phyloP scores from a whole-genome alignment of 2,797 vertebrate genomes.

The Pyrocephalus nanus region DNA sequence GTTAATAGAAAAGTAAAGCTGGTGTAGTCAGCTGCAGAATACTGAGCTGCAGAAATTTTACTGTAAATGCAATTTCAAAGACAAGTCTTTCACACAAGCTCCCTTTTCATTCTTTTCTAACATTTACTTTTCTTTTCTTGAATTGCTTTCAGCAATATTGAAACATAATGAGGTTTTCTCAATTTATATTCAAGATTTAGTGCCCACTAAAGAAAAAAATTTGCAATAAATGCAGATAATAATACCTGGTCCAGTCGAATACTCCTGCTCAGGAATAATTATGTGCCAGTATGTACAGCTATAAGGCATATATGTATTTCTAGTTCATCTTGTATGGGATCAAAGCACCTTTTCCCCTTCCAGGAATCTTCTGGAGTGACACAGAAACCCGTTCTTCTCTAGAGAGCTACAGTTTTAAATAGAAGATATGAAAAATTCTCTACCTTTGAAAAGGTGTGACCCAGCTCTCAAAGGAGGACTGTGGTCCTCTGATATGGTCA shows the following conservation, averaged over 20 bases:
- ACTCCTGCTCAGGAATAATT: slow-evolving; percentile 3
- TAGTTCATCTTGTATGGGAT: not conserved
- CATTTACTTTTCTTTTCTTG: slow-evolving; percentile 55
- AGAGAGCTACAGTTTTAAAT: not conserved
- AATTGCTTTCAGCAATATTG: slow-evolving; percentile 60
- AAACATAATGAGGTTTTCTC: slow-evolving; percentile 6
- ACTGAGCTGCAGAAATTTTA: slow-evolving; percentile 44
- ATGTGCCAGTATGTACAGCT: not conserved
- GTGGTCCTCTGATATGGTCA: not conserved
- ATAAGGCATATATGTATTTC: not conserved
- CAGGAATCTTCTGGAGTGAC: not conserved
- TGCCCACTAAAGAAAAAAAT: slow-evolving; percentile 3
- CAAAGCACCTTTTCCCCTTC: not conserved
- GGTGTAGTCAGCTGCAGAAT: slow-evolving; percentile 16
- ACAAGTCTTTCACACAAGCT: slow-evolving; percentile 13
- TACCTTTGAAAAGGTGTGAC: not conserved
- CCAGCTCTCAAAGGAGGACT: slow-evolving; percentile 14
- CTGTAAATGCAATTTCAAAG: slow-evolving; percentile 56
- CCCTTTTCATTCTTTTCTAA: slow-evolving; percentile 24
- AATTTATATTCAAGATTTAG: slow-evolving; percentile 50
- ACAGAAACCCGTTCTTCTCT: not conserved
- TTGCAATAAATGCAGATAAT: slow-evolving; percentile 23
- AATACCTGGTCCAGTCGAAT: not conserved
- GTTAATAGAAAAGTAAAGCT: slow-evolving; percentile 63
- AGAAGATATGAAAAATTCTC: not conserved